A percentile compares a stretch with the other conserved stretches of the same genome.
phyloP scores from a whole-genome alignment of 2,113 vertebrate genomes.

The Rhagologus leucostigma region DNA sequence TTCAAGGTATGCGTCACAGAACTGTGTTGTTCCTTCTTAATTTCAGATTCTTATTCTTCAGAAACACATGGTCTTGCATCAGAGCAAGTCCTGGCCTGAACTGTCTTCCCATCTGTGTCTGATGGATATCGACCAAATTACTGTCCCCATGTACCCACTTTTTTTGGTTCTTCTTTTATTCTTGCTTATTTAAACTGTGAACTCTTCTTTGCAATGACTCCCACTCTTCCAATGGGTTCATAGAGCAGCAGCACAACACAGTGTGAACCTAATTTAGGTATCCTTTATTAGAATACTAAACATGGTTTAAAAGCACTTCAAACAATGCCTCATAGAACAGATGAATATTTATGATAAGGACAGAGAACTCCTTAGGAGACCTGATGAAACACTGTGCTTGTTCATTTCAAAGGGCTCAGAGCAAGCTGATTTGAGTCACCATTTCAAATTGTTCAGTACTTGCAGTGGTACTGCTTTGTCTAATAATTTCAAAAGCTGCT shows the following conservation, averaged over 20 bases:
- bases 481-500: neutral
- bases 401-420: neutral
- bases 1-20: neutral
- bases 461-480: neutral
- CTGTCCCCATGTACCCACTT: neutral
- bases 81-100: neutral
- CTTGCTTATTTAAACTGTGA: neutral
- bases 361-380: neutral
- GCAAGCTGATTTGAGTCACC: neutral
- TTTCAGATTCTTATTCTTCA: neutral
- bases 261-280: neutral
- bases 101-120: neutral
- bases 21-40: neutral
- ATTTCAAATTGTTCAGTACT: neutral
- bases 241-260: neutral
- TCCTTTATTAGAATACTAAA: neutral
- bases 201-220: neutral
- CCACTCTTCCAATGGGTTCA: neutral
- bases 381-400: neutral
- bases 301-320: neutral
- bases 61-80: neutral
- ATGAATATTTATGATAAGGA: neutral
- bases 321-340: neutral
- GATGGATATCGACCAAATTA: neutral
- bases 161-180: neutral